Evolutionary conservation across 2,888 invertebrate species (phyloP).

Genomic region (Congeria kusceri): DNA sequence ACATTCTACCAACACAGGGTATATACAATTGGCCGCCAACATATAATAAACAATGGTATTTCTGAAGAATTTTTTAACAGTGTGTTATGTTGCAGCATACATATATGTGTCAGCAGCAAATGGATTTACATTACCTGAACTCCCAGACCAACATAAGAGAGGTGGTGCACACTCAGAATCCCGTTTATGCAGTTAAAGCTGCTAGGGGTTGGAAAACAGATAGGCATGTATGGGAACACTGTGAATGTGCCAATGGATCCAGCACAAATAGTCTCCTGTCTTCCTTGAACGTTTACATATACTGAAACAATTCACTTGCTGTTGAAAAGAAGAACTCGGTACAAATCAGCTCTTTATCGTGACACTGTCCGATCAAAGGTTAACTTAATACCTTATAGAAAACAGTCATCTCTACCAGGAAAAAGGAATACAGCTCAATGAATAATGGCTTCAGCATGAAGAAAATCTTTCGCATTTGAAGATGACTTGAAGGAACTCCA

Average conservation of each 20-base stretch:
- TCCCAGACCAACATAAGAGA: slow-evolving; percentile 40
- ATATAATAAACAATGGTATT: slow-evolving; percentile 8
- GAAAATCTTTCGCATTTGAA: slow-evolving; percentile 2
- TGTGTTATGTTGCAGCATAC: slow-evolving; percentile 15
- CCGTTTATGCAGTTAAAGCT: slow-evolving; percentile 54
- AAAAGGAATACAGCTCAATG: slow-evolving; percentile 24
- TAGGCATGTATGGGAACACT: slow-evolving; percentile 47
- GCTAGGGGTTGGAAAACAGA: slow-evolving; percentile 44
- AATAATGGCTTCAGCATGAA: slow-evolving; percentile 24
- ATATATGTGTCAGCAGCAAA: slow-evolving; percentile 46
- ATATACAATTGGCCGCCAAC: slow-evolving; percentile 1
- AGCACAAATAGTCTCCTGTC: slow-evolving; percentile 16
- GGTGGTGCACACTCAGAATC: slow-evolving; percentile 35
- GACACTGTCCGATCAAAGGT: slow-evolving; percentile 49
- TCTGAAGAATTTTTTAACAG: slow-evolving; percentile 17
- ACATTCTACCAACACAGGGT: slow-evolving; percentile 49
- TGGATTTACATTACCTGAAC: slow-evolving; percentile 19
- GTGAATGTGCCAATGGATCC: slow-evolving; percentile 58
- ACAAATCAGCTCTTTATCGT: slow-evolving; percentile 28
- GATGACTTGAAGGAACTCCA: not conserved
- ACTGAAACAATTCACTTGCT: slow-evolving; percentile 45
- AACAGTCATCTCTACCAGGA: slow-evolving; percentile 51
- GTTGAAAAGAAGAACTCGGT: slow-evolving; percentile 29
- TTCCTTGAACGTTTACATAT: slow-evolving; percentile 38
- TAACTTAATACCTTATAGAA: slow-evolving; percentile 46